Base-by-base conservation (phyloP, 2,797 vertebrate species). In the Periparus ater region DNA sequence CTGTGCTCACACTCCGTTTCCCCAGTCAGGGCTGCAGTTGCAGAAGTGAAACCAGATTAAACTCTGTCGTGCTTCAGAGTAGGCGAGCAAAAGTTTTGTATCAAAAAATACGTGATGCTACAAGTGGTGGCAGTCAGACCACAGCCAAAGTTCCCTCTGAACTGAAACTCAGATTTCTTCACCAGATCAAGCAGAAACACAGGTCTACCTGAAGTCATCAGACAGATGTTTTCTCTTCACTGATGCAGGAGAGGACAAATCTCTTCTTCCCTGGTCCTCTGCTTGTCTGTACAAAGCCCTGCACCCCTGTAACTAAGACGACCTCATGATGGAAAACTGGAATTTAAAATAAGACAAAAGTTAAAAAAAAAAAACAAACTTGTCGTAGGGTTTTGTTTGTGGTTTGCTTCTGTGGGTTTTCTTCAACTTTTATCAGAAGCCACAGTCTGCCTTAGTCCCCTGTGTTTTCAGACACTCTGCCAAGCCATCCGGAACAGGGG, bases 111-210 rank as follows among this genome's bases (percentile, higher is more conserved):
- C 0, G 0, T 6, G 11, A 19, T 29, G 87, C 42, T 51, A 54
- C 45, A 51, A 76, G 44, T 62, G 57, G 68, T 0, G 2, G 34
- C 72, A 83, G 62, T 89, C 26, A 4, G 85, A 68, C 66, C 92
- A 63, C 73, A 75, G 57, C 40, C n/a, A 34, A 66, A 82, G 73
- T 29, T 60, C 73, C 62, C 76, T 75, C 66, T 8, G 82, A 96
- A 93, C 66, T 92, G 91, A 95, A 96, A 95, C 95, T 83, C 13
- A 4, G 26, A 19, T 42, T 61, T 78, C 89, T 75, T 84, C 62
- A 34, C 11, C 40, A 89, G 44, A 38, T 70, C 3, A 12, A 58
- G 30, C 32, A 62, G 38, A 88, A 88, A 40, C 47, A 55, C 11
- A 89, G 62, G 34, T 60, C 57, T 61, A 38, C 51, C 36, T 62